phyloP scores from a whole-genome alignment of 1,140 invertebrate genomes.

The Pseudomyrmex cubaensis region DNA sequence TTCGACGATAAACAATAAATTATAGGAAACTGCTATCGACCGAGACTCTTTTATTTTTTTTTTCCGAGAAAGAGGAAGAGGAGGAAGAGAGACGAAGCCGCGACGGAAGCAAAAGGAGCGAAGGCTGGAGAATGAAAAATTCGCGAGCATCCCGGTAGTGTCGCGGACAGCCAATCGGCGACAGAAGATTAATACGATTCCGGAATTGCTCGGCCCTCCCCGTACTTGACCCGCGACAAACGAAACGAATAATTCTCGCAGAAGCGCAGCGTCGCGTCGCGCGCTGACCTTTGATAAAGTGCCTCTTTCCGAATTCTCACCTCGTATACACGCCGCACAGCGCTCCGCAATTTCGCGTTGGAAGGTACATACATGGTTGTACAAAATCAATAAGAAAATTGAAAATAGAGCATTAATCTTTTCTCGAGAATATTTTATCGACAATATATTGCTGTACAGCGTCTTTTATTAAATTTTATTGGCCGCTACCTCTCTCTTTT shows the following conservation, averaged over 20 bases:
- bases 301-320: conserved; percentile 1
- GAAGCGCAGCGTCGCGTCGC: conserved; percentile 6
- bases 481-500: no score
- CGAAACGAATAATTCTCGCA: conserved; percentile 68
- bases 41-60: conserved; percentile 19
- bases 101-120: conserved; percentile 39
- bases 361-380: neutral
- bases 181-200: conserved; percentile 70
- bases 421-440: neutral
- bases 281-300: conserved; percentile 43
- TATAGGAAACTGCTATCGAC: conserved; percentile 43
- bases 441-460: neutral
- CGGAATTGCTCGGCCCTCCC: conserved; percentile 59
- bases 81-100: neutral
- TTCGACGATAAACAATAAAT: conserved; percentile 52
- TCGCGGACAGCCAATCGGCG: conserved; percentile 70
- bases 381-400: neutral
- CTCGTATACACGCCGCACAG: neutral
- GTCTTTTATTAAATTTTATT: neutral
- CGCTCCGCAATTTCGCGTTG: neutral
- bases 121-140: conserved; percentile 59
- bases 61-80: neutral
- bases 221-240: conserved; percentile 53
- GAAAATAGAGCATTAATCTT: neutral
- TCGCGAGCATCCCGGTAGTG: conserved; percentile 57